Conservation (phyloP, 2,113 vertebrate species). For the Myotis davidii region DNA sequence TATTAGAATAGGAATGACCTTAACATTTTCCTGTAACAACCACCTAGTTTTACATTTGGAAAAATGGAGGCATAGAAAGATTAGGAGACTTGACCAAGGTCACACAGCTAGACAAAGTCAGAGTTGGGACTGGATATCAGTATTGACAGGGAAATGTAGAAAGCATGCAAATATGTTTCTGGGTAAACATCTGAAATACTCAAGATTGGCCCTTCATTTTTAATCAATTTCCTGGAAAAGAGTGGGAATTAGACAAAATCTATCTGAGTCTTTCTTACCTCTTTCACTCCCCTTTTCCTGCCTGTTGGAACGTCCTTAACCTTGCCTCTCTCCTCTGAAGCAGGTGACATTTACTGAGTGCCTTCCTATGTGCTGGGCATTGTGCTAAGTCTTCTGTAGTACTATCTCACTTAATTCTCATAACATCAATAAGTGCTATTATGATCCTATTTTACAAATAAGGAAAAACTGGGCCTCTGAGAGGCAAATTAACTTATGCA, state of each 20-base stretch:
- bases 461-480: constrained; percentile 5
- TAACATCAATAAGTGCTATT: neutral
- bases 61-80: neutral
- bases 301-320: neutral
- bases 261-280: neutral
- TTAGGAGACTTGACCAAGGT: neutral
- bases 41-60: constrained; percentile 13
- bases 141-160: constrained; percentile 7
- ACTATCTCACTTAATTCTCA: neutral
- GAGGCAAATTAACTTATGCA: neutral
- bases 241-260: neutral
- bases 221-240: neutral
- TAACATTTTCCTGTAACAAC: neutral
- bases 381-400: neutral
- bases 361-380: neutral
- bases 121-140: neutral
- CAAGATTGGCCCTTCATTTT: neutral
- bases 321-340: neutral
- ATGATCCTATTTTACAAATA: constrained; percentile 8
- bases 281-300: neutral
- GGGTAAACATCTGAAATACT: neutral
- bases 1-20: neutral
- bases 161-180: neutral
- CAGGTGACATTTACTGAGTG: neutral
- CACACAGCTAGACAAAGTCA: neutral